Evolutionary conservation across 2,888 invertebrate species (phyloP).

Genomic region (Conistra vaccinii): DNA sequence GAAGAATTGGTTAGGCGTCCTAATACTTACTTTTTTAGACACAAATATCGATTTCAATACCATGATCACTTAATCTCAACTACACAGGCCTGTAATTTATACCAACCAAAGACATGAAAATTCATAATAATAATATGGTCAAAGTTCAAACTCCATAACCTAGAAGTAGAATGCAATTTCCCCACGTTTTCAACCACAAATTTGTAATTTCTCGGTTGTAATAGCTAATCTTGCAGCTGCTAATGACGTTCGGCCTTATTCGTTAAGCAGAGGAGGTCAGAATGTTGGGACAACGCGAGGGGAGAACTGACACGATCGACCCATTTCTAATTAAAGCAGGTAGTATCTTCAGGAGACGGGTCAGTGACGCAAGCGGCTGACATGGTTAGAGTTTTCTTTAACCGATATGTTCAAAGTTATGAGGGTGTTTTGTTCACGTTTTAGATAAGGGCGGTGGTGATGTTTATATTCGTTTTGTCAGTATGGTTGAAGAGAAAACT

Average conservation of each 20-base stretch:
- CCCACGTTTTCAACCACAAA: conserved; percentile 10
- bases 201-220: conserved; percentile 37
- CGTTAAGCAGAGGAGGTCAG: conserved; percentile 31
- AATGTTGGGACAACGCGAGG: conserved; percentile 40
- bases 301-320: conserved; percentile 26
- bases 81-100: not conserved
- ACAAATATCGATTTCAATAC: not conserved
- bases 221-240: conserved; percentile 42
- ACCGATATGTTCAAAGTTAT: not conserved
- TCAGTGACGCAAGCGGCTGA: conserved; percentile 14
- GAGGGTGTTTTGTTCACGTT: not conserved
- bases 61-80: not conserved
- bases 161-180: conserved; percentile 9
- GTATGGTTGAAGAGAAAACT: not conserved
- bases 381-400: not conserved
- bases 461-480: not conserved
- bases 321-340: conserved; percentile 52
- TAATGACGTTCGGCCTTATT: conserved; percentile 40
- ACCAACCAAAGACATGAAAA: not conserved
- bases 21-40: not conserved
- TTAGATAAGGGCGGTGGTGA: not conserved
- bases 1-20: not conserved
- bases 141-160: not conserved
- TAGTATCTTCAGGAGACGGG: conserved; percentile 22
- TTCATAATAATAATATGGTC: not conserved